phyloP scores from a whole-genome alignment of 2,888 invertebrate genomes.

The Clanis bilineata region DNA sequence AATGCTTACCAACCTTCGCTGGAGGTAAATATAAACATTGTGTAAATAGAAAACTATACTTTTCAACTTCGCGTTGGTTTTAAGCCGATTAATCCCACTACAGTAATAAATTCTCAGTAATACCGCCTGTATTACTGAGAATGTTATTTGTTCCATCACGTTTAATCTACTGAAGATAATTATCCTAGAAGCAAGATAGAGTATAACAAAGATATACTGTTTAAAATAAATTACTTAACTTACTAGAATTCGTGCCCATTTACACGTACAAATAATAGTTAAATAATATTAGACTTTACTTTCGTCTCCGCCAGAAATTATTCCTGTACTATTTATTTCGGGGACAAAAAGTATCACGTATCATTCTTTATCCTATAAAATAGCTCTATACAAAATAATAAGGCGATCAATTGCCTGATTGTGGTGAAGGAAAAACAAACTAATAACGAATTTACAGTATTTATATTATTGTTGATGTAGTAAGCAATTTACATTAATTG shows the following conservation, averaged over 20 bases:
- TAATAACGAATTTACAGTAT: no score
- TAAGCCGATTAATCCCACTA: not conserved
- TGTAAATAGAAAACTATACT: constrained; percentile 16
- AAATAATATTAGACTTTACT: no score
- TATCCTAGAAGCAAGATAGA: not conserved
- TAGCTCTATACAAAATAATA: no score
- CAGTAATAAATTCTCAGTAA: not conserved
- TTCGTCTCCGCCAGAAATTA: no score
- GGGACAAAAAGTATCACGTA: no score
- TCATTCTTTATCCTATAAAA: no score
- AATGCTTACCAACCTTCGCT: constrained; percentile 33
- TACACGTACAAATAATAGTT: no score
- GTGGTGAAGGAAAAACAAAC: no score
- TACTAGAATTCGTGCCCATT: not conserved
- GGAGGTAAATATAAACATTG: constrained; percentile 39
- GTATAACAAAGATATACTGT: not conserved
- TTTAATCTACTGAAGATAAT: not conserved
- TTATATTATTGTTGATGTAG: no score
- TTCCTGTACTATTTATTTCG: no score
- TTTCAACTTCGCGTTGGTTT: not conserved
- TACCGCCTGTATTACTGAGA: not conserved
- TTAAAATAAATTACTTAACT: not conserved
- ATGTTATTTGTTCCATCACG: not conserved
- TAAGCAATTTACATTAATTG: no score
- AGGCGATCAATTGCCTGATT: no score